These are phyloP conservation scores for Manis pentadactyla DNA, from an alignment of 2,797 vertebrate species.

Conservation along the genomic window DNA sequence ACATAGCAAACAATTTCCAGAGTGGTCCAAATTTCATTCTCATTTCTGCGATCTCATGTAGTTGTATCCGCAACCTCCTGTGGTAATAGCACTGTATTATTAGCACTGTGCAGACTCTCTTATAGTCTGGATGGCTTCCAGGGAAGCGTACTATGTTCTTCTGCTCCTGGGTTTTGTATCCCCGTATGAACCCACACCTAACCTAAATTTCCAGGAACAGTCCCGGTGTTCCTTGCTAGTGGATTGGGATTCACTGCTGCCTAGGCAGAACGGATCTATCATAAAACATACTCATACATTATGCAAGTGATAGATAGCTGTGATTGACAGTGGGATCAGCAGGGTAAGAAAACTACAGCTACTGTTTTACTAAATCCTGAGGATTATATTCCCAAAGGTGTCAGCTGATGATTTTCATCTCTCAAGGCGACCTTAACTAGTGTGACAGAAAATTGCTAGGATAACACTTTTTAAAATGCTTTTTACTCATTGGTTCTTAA, in stretches of 20 bases:
- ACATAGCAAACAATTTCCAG: slow-evolving; percentile 59
- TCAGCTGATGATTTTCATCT: neutral
- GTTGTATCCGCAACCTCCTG: neutral
- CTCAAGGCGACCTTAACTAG: too few relatives aligned
- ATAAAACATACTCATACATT: neutral
- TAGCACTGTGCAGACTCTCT: neutral
- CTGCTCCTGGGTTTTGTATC: neutral
- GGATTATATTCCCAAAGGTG: neutral
- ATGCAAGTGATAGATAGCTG: neutral
- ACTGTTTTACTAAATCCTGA: neutral
- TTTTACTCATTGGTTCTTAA: neutral
- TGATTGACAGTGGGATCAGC: neutral
- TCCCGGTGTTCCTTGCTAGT: neutral
- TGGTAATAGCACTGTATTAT: neutral
- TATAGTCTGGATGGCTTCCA: neutral
- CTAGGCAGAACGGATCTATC: neutral
- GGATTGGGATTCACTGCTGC: neutral
- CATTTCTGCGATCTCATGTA: accelerated
- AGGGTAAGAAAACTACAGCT: neutral
- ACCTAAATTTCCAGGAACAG: neutral
- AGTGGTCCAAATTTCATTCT: neutral
- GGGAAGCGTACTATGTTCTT: neutral
- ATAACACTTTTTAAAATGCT: neutral
- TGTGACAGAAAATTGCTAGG: neutral
- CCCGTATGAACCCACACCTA: neutral